Conservation (phyloP, 2,888 invertebrate species). For the Lumbricus terrestris region DNA sequence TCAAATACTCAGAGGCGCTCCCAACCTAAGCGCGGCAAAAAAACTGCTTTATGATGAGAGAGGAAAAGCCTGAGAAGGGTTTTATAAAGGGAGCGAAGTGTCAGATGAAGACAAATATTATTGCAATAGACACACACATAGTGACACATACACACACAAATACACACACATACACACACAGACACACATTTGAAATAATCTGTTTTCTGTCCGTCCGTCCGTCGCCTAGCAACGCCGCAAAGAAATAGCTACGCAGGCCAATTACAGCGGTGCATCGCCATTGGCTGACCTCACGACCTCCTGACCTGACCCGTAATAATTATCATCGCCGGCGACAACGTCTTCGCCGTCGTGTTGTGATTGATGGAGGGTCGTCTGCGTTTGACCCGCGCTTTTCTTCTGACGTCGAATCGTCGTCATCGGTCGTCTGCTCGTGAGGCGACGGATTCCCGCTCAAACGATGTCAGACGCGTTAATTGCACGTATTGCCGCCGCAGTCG, state of each 20-base stretch:
- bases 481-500: background rate
- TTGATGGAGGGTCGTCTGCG: background rate
- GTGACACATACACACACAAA: too few species aligned
- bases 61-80: too few species aligned
- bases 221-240: background rate
- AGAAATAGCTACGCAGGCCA: background rate
- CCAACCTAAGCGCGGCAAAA: too few species aligned
- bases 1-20: too few species aligned
- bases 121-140: too few species aligned
- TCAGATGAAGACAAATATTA: too few species aligned
- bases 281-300: background rate
- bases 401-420: too few species aligned
- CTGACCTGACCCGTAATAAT: background rate
- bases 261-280: background rate
- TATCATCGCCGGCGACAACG: background rate
- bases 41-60: too few species aligned
- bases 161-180: too few species aligned
- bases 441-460: background rate
- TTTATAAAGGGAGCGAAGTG: too few species aligned
- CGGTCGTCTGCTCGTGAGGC: background rate
- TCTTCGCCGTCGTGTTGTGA: background rate
- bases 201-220: background rate
- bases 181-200: background rate
- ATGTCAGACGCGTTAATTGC: background rate
- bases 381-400: background rate